Evolutionary conservation across 2,888 invertebrate species (phyloP), one percentile per base, ranked within the genome.

Genomic region (Epistrophella euchroma): DNA sequence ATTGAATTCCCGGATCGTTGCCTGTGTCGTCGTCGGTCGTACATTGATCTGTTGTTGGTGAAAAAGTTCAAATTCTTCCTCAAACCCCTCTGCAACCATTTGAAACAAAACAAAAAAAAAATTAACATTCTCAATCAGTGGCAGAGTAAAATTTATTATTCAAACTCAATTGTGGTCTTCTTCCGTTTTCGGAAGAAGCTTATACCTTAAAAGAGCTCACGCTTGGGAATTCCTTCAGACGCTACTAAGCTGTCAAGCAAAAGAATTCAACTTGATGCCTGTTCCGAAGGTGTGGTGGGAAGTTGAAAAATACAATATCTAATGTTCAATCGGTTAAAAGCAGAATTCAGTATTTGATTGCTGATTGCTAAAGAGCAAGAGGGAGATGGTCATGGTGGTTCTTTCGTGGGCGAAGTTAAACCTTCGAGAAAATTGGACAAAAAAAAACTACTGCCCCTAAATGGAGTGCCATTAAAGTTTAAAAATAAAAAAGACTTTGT

Each of bases 121-220:
- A 85, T 85, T 85, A 85, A 81, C 70, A 85, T 85, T 80, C 80
- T 25, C 71, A 75, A 85, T 75, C 84, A 72, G 81, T 85, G 81
- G 76, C 62, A 62, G 37, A 77, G 32, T 32, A 79, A 82, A 86
- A 79, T 52, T 68, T 68, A 68, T 86, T 88, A 86, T 86, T 88
- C 88, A 88, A 88, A 82, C 74, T 73, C 79, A 86, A 82, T 88
- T 88, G 82, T 71, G 86, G 88, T 88, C 64, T 78, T 76, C 86
- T 88, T 88, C 88, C 88, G 88, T 88, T 88, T 88, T 74, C 66
- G 88, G 88, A 70, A 66, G 15, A 60, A 68, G 56, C 47, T 47
- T 55, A 32, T 77, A 40, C 81, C 76, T 72, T 56, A 84, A 72
- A 72, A 76, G 60, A 81, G 85, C 66, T 66, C 15, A 17, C 58